Base-by-base conservation (phyloP, 1,140 invertebrate species). In the Camponotus floridanus region DNA sequence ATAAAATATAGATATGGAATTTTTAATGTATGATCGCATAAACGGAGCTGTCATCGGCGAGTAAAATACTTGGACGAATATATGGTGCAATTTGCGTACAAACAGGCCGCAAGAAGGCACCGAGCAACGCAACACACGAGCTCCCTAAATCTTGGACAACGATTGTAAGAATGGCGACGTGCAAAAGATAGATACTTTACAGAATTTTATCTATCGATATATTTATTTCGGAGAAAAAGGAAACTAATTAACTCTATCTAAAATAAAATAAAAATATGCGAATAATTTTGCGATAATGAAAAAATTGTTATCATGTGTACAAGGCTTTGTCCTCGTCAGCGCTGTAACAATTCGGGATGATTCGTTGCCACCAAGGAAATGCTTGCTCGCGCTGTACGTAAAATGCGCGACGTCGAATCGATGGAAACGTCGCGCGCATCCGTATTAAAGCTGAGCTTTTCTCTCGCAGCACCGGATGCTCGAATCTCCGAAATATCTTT, bases 21-120 rank as follows among this genome's bases (percentile, higher is more conserved):
- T 45, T 70, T 59, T 81, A 33, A 81, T 18, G 3, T 61, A 13
- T 59, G 18, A 33, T 55, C 59, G 59, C n/a, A 13, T 7, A 65
- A 78, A 65, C 15, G 62, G 62, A 78, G 59, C 73, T 85, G 65
- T 85, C 11, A 76, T 57, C 26, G 61, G 61, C 45, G 73, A 76
- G n/a, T 85, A 39, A n/a, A 64, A 65, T 36, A 61, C n/a, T 68
- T 87, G 91, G 88, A 92, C 91, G 85, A 87, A 87, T 87, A 67
- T 4, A 13, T 85, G 64, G 65, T 85, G 85, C 85, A 79, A 36
- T 88, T 91, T 86, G 73, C 89, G 88, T 92, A 92, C 91, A 92
- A 93, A 90, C 92, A 94, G 92, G 91, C 91, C 91, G 88, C 81
- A 92, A 92, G 85, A 94, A 94, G 93, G 93, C 93, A 94, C 91